These are phyloP conservation scores for Trypoxylon attenuatum DNA, from an alignment of 2,888 invertebrate species.

Conservation along the genomic window DNA sequence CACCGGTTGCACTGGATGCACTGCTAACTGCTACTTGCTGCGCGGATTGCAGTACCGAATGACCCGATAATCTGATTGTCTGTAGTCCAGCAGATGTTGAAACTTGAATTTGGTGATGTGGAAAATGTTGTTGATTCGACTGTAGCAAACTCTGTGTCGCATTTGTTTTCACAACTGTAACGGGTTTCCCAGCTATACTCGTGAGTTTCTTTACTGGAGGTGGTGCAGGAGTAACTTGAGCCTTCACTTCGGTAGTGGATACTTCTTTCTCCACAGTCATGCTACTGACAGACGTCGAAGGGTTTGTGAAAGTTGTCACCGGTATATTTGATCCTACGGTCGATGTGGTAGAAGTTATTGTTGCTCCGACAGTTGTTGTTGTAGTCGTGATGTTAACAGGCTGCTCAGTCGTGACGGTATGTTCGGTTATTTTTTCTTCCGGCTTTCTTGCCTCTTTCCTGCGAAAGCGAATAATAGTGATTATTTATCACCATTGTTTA, in stretches of 20 bases:
- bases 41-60: constrained; percentile 70
- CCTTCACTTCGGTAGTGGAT: constrained; percentile 33
- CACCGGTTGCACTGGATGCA: constrained; percentile 58
- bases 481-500: background rate
- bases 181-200: constrained; percentile 64
- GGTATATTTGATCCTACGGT: constrained; percentile 42
- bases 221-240: constrained; percentile 42
- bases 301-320: constrained; percentile 36
- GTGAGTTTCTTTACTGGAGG: constrained; percentile 63
- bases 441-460: constrained; percentile 62
- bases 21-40: constrained; percentile 73
- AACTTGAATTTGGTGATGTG: constrained; percentile 73
- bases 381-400: constrained; percentile 38
- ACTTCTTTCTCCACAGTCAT: constrained; percentile 72
- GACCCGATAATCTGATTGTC: constrained; percentile 77
- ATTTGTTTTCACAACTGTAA: constrained; percentile 69
- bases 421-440: constrained; percentile 58
- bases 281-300: constrained; percentile 73
- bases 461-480: too few relatives aligned
- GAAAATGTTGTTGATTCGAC: constrained; percentile 71
- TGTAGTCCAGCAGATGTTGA: constrained; percentile 76
- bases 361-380: constrained; percentile 49
- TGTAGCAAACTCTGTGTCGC: constrained; percentile 69
- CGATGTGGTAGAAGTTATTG: constrained; percentile 44
- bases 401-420: constrained; percentile 50